Evolutionary conservation across 2,113 vertebrate genomes (phyloP), one percentile per base, ranked within the genome.

Genomic region (Smithornis capensis): DNA sequence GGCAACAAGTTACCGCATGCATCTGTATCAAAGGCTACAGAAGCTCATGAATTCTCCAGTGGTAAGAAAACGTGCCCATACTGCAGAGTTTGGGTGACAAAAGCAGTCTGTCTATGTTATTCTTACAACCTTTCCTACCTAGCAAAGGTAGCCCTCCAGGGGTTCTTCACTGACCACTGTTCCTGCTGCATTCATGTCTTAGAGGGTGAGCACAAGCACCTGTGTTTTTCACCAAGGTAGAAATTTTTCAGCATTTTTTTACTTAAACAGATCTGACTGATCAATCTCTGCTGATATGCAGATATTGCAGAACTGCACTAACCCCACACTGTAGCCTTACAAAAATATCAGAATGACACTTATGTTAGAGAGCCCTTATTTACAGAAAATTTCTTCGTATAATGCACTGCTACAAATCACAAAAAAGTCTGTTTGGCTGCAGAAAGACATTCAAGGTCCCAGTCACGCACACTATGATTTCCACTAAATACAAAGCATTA

Each of bases 1-100:
- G 96, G 97, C 97, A 97, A 97, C 95, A 97, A 97, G 97, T 97
- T 97, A 95, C 95, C 80, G 40, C 92, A 78, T 94, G 89, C 85
- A 89, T 96, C 87, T 93, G 87, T 95, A 95, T 95, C 94, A 96
- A 78, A 96, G 80, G 84, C 95, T 97, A 80, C 91, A 96, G 80
- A 81, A 96, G 71, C 95, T 87, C 68, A 76, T 83, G 75, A 77
- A 97, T 96, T 96, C 82, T 96, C 69, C 90, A 71, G 94, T 91
- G 94, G 90, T 81, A 82, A 68, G 67, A 74, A 83, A 87, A 96
- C 94, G 94, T 96, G 94, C 92, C 92, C 91, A 94, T 92, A 94
- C 90, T 96, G 94, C 96, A 97, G 92, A 90, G 74, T 90, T 52
- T 75, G 95, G 87, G 87, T 94, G 95, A 94, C 94, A 96, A 88